Base-by-base conservation (phyloP, 1,140 invertebrate species). In the Chlorops oryzae region DNA sequence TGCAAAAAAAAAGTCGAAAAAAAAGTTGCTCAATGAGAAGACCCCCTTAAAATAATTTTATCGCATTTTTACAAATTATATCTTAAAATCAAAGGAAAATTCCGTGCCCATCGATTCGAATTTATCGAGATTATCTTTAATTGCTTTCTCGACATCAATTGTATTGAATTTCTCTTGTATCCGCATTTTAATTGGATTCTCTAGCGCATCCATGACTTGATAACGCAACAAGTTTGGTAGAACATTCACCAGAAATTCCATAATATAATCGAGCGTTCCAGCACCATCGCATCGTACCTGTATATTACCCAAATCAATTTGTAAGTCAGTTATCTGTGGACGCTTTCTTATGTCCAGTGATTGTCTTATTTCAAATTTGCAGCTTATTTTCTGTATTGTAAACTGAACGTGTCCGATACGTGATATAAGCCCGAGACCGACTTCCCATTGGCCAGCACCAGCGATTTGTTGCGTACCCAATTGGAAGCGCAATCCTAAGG, bases 221-320 rank as follows among this genome's bases (percentile, higher is more conserved):
- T 88, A 86, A 53, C 88, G 76, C 44, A 92, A 73, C 38, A 91
- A 70, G 76, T 92, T 92, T 2, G 88, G 88, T 35, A 90, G 54
- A 52, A 91, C 74, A 65, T 91, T 92, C 1, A 90, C 75, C 2
- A 74, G 77, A 47, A 86, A 82, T 73, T 92, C 88, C 37, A 88
- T 74, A 4, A 86, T 56, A 64, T 90, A 91, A 70, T 92, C 88
- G 13, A 88, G 38, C 0, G 87, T 89, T 28, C 88, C 88, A 1
- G 86, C 83, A 4, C 89, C 89, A 56, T 90, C 77, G 59, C 80
- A 80, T 25, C 83, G 70, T 28, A 87, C 75, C 71, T 89, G 87
- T 55, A 91, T 88, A 62, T 90, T 90, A 15, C 89, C 89, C 56
- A 92, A 65, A 71, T 87, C 85, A 13, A 92, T 70, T 58, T 90